Evolutionary conservation across 2,888 invertebrate species (phyloP).

Genomic region (Cantharis nigra): DNA sequence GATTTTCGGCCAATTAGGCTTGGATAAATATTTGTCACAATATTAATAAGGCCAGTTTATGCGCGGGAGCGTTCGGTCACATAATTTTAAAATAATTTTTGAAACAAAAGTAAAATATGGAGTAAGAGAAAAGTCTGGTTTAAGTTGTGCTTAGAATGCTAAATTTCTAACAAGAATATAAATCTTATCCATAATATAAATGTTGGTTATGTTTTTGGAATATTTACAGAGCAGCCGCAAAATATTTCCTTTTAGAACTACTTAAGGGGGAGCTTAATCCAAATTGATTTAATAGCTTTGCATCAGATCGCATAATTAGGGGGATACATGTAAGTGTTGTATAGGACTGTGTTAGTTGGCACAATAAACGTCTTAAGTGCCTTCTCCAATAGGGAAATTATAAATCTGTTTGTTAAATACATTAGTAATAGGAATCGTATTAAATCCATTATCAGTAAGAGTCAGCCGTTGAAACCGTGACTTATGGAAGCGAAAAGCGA

Average conservation of each 20-base stretch:
- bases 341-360: background rate
- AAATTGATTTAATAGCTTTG: background rate
- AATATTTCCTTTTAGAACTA: background rate
- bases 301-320: background rate
- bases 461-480: slow-evolving; percentile 28
- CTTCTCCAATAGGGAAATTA: slow-evolving; percentile 13
- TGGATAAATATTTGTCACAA: background rate
- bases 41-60: background rate
- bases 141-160: background rate
- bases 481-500: slow-evolving; percentile 27
- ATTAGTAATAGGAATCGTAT: slow-evolving; percentile 29
- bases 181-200: background rate
- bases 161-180: background rate
- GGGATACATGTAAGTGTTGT: background rate
- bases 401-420: slow-evolving; percentile 27
- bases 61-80: background rate
- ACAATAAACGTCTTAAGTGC: slow-evolving; percentile 4
- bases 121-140: background rate
- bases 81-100: background rate
- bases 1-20: background rate
- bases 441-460: slow-evolving; percentile 29
- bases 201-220: background rate
- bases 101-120: background rate
- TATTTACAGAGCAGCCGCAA: background rate
- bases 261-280: background rate